Evolutionary conservation across 2,113 vertebrate genomes (phyloP).

Genomic region (Clarias batrachus): DNA sequence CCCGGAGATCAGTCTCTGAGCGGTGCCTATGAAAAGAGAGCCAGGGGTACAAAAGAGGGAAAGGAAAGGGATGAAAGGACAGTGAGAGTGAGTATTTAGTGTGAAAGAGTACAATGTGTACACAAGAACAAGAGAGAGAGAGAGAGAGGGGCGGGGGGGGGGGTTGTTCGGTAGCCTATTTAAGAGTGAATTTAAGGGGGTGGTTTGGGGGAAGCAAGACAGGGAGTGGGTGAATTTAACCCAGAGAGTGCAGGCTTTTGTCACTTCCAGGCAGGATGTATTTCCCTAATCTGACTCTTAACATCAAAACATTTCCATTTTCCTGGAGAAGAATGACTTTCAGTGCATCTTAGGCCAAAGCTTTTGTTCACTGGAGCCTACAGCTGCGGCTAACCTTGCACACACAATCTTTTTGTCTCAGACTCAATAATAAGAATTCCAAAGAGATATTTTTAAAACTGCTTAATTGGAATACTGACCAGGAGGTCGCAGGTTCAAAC

Average conservation of each 20-base stretch:
- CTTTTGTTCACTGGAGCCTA: slow-evolving; percentile 16
- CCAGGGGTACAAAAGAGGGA: neutral
- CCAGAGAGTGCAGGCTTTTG: slow-evolving; percentile 3
- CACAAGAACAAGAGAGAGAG: neutral
- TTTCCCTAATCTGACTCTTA: slow-evolving; percentile 35
- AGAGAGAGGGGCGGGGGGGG: neutral
- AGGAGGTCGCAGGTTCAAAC: no score
- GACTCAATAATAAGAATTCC: no score
- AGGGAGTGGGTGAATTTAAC: slow-evolving; percentile 22
- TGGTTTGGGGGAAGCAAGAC: neutral
- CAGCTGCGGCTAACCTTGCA: slow-evolving; percentile 3
- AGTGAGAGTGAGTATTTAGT: slow-evolving; percentile 11
- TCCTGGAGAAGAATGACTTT: slow-evolving; percentile 17
- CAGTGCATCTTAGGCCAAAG: slow-evolving; percentile 15
- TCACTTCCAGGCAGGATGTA: slow-evolving; percentile 24
- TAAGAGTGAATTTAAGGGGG: neutral
- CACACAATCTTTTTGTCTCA: neutral
- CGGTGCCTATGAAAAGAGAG: slow-evolving; percentile 2
- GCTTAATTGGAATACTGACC: no score
- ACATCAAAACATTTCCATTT: slow-evolving; percentile 28
- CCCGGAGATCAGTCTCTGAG: slow-evolving; percentile 24
- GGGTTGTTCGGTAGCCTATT: neutral
- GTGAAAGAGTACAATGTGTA: slow-evolving; percentile 18
- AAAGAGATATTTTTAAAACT: no score
- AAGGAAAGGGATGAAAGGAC: neutral